These are phyloP conservation scores for Poeciliopsis infans DNA, from an alignment of 2,797 vertebrate species.

Conservation along the genomic window DNA sequence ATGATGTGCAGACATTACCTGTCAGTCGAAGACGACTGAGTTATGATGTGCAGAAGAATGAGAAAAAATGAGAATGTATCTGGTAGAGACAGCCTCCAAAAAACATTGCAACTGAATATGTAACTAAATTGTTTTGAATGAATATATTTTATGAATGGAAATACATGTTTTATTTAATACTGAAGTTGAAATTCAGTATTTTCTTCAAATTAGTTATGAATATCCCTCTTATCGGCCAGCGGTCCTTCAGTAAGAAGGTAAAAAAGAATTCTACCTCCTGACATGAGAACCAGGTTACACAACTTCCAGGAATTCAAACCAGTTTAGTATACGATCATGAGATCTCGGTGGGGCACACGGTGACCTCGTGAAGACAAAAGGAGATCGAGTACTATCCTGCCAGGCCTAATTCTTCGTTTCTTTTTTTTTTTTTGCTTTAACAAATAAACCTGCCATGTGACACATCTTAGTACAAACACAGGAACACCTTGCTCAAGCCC, in stretches of 20 bases:
- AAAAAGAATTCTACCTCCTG: not conserved
- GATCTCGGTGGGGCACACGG: conserved; percentile 18
- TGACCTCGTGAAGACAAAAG: conserved; percentile 34
- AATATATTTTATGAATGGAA: too few relatives aligned
- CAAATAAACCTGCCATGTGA: conserved; percentile 42
- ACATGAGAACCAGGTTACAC: conserved; percentile 36
- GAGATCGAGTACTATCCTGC: not conserved
- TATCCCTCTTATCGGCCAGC: not conserved
- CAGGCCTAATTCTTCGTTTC: conserved; percentile 19
- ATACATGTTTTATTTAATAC: not conserved
- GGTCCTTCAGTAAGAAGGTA: not conserved
- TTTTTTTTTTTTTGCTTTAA: not conserved
- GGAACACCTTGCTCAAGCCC: conserved; percentile 22
- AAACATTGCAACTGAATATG: too few relatives aligned
- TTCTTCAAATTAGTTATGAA: not conserved
- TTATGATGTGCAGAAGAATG: not conserved
- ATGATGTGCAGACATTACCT: not conserved
- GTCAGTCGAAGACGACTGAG: not conserved
- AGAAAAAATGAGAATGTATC: too few relatives aligned
- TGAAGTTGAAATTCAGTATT: not conserved
- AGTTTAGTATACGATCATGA: conserved; percentile 22
- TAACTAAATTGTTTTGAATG: too few relatives aligned
- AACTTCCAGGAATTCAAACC: conserved; percentile 63
- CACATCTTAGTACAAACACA: conserved; percentile 39
- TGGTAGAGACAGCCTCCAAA: too few relatives aligned